These are phyloP conservation scores for Beris morrisii DNA, from an alignment of 2,888 invertebrate species.

Conservation along the genomic window DNA sequence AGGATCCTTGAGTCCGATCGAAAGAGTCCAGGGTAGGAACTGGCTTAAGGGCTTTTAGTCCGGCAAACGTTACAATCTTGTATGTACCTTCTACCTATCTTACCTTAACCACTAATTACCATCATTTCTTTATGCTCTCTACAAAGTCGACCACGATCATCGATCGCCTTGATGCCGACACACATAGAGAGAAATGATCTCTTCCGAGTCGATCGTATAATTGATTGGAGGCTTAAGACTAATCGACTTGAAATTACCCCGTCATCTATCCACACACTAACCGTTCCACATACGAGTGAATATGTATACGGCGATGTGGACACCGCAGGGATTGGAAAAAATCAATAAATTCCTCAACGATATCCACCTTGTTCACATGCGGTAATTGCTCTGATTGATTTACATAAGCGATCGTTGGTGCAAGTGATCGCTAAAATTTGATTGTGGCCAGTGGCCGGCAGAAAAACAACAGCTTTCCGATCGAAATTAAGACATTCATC, in stretches of 20 bases:
- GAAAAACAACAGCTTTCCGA: neutral
- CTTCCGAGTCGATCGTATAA: constrained; percentile 14
- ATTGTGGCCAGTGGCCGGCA: too few species aligned
- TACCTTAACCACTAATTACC: constrained; percentile 28
- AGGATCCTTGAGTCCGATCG: constrained; percentile 5
- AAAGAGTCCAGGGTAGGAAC: constrained; percentile 8
- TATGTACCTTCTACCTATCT: neutral
- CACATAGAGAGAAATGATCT: too few species aligned
- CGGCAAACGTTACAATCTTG: too few species aligned
- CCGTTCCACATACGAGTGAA: neutral
- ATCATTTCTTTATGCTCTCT: neutral
- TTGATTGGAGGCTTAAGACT: constrained; percentile 37
- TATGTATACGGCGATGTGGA: neutral
- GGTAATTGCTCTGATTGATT: constrained; percentile 57
- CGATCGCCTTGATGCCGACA: too few species aligned
- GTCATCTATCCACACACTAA: constrained; percentile 27
- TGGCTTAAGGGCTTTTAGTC: neutral
- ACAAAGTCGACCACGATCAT: too few species aligned
- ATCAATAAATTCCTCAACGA: constrained; percentile 28
- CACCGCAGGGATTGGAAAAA: constrained; percentile 10
- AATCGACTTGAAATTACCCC: constrained; percentile 39
- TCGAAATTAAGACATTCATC: constrained; percentile 12
- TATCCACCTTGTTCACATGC: constrained; percentile 26
- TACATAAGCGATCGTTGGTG: constrained; percentile 48
- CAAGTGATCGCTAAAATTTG: too few species aligned